Evolutionary conservation across 2,888 invertebrate species (phyloP), one percentile per base, ranked within the genome.

Genomic region (Parnassius smintheus): DNA sequence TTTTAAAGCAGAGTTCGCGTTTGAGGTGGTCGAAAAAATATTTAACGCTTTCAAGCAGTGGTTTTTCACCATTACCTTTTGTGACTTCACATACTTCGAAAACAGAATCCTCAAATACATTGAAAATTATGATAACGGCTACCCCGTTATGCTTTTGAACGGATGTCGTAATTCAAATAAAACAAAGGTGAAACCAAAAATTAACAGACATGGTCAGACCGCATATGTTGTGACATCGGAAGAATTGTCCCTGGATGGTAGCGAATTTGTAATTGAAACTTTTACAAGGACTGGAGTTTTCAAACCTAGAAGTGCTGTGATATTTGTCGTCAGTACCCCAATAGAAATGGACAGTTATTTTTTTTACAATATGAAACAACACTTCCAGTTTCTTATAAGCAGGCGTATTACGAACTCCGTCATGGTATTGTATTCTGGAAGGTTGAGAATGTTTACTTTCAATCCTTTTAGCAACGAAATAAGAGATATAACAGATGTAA

Each of bases 331-430:
- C 13, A 90, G 81, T 53, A 69, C 73, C 2, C 80, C 80, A 3
- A 73, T 88, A 0, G 69, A 74, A 63, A 72, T 82, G 2, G 80
- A 87, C 67, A 79, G 76, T 55, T 90, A 91, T 69, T 86, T 85
- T 62, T 77, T 83, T 65, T 83, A 78, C 64, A 71, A 83, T 68
- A 77, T 93, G 74, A 82, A 82, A 10, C 81, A 69, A 22, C 91
- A 92, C 52, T 94, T 94, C 57, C 75, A 85, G 62, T 75, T 90
- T 13, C 83, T 93, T 50, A 93, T 93, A 92, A 86, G 86, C 49
- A 85, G 84, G 62, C 92, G 92, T 76, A 79, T 94, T 9, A 82
- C 93, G 0, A 93, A 94, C 69, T 90, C 90, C 0, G 83, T 91
- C 2, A 70, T 92, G 9, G 77, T 91, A 55, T 60, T 89, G n/a